phyloP scores from a whole-genome alignment of 2,113 vertebrate species.

The Poeciliopsis occidentalis region DNA sequence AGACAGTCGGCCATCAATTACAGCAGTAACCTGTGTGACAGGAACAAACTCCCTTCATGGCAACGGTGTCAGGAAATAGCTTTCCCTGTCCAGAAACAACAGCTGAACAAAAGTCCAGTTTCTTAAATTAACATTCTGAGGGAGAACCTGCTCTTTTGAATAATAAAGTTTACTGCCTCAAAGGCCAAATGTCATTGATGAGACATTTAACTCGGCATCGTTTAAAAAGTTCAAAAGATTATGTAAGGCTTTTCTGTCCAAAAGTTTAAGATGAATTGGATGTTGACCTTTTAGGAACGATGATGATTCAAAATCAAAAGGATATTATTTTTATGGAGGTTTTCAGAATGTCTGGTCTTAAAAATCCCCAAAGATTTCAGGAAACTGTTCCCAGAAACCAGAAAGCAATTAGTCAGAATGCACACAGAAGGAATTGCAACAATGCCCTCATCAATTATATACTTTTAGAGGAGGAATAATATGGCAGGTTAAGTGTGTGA shows the following conservation, averaged over 20 bases:
- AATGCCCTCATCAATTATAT: not conserved
- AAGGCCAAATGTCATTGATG: not conserved
- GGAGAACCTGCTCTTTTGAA: not conserved
- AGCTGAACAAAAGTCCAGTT: not conserved
- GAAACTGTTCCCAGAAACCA: not conserved
- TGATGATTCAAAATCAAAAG: not conserved
- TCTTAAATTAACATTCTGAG: not conserved
- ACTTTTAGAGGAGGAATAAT: too few relatives aligned
- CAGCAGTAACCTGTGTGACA: not conserved
- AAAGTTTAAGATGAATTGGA: not conserved
- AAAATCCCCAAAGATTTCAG: not conserved
- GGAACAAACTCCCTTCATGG: not conserved
- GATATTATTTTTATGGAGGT: not conserved
- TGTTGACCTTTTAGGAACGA: not conserved
- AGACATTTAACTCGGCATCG: not conserved
- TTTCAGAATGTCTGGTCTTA: not conserved
- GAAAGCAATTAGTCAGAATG: too few relatives aligned
- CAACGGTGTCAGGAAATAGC: not conserved
- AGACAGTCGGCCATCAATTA: not conserved
- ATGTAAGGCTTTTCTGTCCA: not conserved
- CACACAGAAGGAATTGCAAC: too few relatives aligned
- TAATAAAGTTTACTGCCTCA: not conserved
- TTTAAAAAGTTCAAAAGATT: constrained; percentile 1
- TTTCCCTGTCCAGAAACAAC: not conserved
- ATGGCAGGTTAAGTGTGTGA: too few relatives aligned